Conservation (phyloP, 2,888 invertebrate species). For the Pardosa pseudoannulata region DNA sequence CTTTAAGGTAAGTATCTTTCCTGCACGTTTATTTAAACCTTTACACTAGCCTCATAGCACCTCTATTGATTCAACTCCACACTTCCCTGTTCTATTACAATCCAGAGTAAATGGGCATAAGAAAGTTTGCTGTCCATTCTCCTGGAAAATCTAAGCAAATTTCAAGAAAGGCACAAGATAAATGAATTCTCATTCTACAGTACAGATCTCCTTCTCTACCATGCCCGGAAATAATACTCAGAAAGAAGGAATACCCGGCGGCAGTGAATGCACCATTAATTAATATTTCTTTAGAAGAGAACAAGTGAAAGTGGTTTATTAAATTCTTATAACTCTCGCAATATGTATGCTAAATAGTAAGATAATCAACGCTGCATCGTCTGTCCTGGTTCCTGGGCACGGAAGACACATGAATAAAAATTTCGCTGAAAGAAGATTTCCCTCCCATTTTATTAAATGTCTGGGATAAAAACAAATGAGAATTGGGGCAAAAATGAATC, state of each 20-base stretch:
- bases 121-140: constrained; percentile 1
- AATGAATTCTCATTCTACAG: neutral
- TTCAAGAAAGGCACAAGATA: constrained; percentile 11
- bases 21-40: no score
- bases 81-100: neutral
- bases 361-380: constrained; percentile 54
- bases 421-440: constrained; percentile 1
- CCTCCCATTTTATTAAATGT: constrained; percentile 46
- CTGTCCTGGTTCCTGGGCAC: neutral
- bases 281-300: constrained; percentile 59
- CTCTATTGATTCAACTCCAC: neutral
- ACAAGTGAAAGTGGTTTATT: constrained; percentile 62
- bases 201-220: neutral
- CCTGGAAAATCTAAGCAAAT: constrained; percentile 5
- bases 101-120: constrained; percentile 3
- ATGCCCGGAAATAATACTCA: neutral
- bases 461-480: constrained; percentile 42
- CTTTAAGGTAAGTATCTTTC: no score
- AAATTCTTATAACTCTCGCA: constrained; percentile 60
- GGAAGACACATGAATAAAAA: constrained; percentile 47
- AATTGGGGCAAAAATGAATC: constrained; percentile 33
- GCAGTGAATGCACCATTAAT: constrained; percentile 56
- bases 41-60: no score
- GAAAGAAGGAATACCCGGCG: constrained; percentile 22
- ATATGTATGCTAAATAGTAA: constrained; percentile 60